These are phyloP conservation scores for Papilio polyxenes DNA, from an alignment of 1,140 invertebrate genomes.

Conservation along the genomic window DNA sequence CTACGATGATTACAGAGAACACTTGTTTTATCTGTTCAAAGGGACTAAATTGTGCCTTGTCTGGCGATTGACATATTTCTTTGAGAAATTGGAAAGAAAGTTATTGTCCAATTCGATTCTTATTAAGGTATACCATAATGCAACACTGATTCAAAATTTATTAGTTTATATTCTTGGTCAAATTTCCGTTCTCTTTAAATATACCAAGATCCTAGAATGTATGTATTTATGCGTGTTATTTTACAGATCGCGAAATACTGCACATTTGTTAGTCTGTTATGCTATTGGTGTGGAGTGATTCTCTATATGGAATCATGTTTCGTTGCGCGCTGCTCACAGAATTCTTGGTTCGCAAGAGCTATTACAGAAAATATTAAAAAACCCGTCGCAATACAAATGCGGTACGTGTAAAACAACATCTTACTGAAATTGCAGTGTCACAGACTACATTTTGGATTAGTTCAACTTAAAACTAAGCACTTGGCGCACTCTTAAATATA, in stretches of 20 bases:
- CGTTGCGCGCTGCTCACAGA: conserved; percentile 67
- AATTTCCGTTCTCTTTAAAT: too few species aligned
- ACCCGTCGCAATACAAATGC: conserved; percentile 48
- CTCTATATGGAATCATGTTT: conserved; percentile 77
- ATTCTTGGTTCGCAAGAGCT: conserved; percentile 74
- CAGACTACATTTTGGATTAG: too few species aligned
- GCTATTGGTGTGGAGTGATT: conserved; percentile 75
- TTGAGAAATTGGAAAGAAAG: conserved; percentile 69
- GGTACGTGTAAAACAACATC: conserved; percentile 46
- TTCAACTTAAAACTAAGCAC: not conserved
- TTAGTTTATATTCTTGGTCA: too few species aligned
- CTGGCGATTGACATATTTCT: conserved; percentile 72
- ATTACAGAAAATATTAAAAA: conserved; percentile 59
- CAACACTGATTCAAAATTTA: not conserved
- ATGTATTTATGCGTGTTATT: conserved; percentile 21
- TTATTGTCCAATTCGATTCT: conserved; percentile 65
- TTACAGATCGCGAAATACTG: conserved; percentile 72
- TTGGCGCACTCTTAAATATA: not conserved
- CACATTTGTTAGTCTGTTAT: conserved; percentile 69
- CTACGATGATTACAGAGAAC: conserved; percentile 63
- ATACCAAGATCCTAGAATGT: not conserved
- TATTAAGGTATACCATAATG: conserved; percentile 57
- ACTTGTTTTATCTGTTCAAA: conserved; percentile 73
- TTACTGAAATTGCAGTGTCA: too few species aligned
- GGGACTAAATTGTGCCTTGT: conserved; percentile 70